These are phyloP conservation scores for Centrocercus urophasianus DNA, from an alignment of 2,113 vertebrate genomes.

Conservation along the genomic window DNA sequence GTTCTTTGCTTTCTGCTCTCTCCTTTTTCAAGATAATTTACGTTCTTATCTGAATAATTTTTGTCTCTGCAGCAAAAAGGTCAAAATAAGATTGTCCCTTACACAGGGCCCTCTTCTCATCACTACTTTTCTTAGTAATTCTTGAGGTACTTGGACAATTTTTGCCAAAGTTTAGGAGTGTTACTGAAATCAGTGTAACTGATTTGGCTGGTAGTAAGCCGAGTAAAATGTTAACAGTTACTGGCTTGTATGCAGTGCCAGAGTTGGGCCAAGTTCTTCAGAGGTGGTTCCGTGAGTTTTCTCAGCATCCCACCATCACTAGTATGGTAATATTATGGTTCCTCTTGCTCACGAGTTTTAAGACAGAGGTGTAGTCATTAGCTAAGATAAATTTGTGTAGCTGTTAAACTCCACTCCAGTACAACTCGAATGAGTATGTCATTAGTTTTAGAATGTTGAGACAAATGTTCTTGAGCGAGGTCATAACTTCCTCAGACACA, in stretches of 20 bases:
- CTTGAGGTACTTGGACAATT: not conserved
- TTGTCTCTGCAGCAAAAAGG: not conserved
- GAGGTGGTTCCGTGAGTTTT: not conserved
- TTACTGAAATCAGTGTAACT: not conserved
- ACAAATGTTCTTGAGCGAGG: not conserved
- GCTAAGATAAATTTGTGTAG: not conserved
- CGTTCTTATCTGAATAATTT: not conserved
- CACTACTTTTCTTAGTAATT: not conserved
- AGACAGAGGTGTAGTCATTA: not conserved
- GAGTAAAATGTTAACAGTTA: not conserved
- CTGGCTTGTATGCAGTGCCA: not conserved
- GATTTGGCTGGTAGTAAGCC: not conserved
- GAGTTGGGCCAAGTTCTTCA: not conserved
- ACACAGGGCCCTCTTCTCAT: not conserved
- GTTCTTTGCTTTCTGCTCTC: not conserved
- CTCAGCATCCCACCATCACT: not conserved
- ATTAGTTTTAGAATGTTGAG: not conserved
- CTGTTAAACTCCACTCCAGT: not conserved
- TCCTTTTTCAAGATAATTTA: not conserved
- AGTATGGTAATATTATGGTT: not conserved
- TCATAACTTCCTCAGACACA: rapidly evolving
- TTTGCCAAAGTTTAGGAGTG: not conserved
- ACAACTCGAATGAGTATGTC: not conserved
- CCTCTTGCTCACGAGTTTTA: not conserved
- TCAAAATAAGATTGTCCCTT: not conserved